These are phyloP conservation scores for Pteruthius melanotis DNA, from an alignment of 2,113 vertebrate genomes.

Conservation along the genomic window DNA sequence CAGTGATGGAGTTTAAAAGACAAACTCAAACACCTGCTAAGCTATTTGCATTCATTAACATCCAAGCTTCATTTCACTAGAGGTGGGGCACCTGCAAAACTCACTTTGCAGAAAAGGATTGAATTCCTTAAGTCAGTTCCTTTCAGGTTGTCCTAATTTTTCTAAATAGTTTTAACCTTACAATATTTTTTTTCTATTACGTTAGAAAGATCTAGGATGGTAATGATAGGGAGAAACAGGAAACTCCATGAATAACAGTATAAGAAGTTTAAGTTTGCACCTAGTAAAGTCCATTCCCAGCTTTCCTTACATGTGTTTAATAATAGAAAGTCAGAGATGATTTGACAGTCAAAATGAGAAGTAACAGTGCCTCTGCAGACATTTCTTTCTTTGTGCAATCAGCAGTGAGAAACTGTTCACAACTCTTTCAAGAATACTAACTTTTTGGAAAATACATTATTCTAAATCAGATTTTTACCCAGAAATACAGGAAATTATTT, in stretches of 20 bases:
- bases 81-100: constrained; percentile 1
- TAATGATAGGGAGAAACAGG: not conserved
- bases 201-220: not conserved
- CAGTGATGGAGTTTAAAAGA: constrained; percentile 6
- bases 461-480: not conserved
- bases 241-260: not conserved
- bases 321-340: not conserved
- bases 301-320: not conserved
- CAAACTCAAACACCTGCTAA: constrained; percentile 37
- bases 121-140: not conserved
- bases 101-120: not conserved
- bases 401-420: not conserved
- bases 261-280: not conserved
- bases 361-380: not conserved
- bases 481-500: not conserved
- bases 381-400: not conserved
- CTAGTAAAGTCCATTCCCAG: not conserved
- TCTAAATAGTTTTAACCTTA: not conserved
- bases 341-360: not conserved
- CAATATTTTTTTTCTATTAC: no score
- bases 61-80: not conserved
- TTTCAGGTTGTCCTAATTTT: not conserved
- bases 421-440: not conserved
- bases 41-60: constrained; percentile 41
- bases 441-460: not conserved